Percentiles rank a stretch among this genome's conserved stretches.
These are phyloP conservation scores for Terrapene triunguis DNA, from an alignment of 2,113 vertebrate species.

Conservation along the genomic window DNA sequence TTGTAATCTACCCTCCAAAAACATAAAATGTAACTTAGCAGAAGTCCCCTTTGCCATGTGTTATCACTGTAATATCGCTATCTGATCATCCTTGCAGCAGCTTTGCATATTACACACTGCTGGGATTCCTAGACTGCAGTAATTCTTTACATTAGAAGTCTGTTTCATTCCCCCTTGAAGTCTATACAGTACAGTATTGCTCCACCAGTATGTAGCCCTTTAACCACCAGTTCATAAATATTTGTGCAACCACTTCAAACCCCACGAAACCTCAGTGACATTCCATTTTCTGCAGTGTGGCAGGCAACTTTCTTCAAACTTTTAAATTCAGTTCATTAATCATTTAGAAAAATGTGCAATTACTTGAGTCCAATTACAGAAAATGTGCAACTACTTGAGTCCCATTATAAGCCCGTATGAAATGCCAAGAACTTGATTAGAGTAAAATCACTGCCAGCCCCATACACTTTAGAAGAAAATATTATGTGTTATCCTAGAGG, in stretches of 20 bases:
- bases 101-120: not conserved
- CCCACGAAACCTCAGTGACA: not conserved
- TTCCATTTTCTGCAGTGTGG: not conserved
- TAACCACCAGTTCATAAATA: not conserved
- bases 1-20: rapidly evolving
- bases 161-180: rapidly evolving
- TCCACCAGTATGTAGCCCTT: rapidly evolving
- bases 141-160: not conserved
- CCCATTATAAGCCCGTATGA: slow-evolving; percentile 56
- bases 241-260: not conserved
- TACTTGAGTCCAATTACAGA: slow-evolving; percentile 66
- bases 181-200: rapidly evolving
- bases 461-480: slow-evolving; percentile 61
- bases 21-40: not conserved
- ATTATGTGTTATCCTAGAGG: slow-evolving; percentile 63
- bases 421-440: slow-evolving; percentile 74
- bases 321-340: slow-evolving; percentile 65
- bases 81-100: not conserved
- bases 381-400: slow-evolving; percentile 74
- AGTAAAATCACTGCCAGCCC: slow-evolving; percentile 62
- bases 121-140: rapidly evolving
- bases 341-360: slow-evolving; percentile 73
- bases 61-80: not conserved
- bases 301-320: slow-evolving; percentile 38
- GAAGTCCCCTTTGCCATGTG: not conserved